Evolutionary conservation across 2,888 invertebrate species (phyloP).

Genomic region (Eupithecia dodoneata): DNA sequence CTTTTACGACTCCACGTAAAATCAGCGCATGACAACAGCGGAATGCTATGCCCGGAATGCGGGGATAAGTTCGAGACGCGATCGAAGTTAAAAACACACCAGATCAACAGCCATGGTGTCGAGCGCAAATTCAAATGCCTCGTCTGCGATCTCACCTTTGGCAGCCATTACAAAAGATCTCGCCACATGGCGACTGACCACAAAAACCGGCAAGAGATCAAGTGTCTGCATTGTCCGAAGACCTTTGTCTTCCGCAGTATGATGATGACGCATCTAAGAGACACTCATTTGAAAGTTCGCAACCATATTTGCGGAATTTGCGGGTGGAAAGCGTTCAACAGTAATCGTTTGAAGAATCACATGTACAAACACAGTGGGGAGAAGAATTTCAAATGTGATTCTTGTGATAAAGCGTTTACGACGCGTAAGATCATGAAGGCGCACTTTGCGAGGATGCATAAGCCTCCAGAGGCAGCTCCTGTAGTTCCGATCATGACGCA

Average conservation of each 20-base stretch:
- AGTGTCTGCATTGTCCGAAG: conserved; percentile 76
- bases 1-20: conserved; percentile 69
- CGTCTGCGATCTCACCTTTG: conserved; percentile 70
- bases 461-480: conserved; percentile 49
- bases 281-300: conserved; percentile 72
- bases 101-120: conserved; percentile 69
- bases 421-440: conserved; percentile 78
- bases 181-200: conserved; percentile 75
- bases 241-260: conserved; percentile 76
- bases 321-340: conserved; percentile 75
- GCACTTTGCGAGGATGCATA: conserved; percentile 74
- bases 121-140: conserved; percentile 82
- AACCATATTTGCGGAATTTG: conserved; percentile 73
- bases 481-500: conserved; percentile 18
- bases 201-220: conserved; percentile 70
- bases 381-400: conserved; percentile 76
- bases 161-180: conserved; percentile 72
- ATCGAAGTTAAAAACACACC: conserved; percentile 79
- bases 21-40: conserved; percentile 68
- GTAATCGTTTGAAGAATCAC: conserved; percentile 79
- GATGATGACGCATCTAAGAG: conserved; percentile 78
- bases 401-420: conserved; percentile 74
- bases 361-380: conserved; percentile 80
- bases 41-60: conserved; percentile 70
- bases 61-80: conserved; percentile 78